Conservation (phyloP, 2,797 vertebrate genomes). For the Crenichthys baileyi region DNA sequence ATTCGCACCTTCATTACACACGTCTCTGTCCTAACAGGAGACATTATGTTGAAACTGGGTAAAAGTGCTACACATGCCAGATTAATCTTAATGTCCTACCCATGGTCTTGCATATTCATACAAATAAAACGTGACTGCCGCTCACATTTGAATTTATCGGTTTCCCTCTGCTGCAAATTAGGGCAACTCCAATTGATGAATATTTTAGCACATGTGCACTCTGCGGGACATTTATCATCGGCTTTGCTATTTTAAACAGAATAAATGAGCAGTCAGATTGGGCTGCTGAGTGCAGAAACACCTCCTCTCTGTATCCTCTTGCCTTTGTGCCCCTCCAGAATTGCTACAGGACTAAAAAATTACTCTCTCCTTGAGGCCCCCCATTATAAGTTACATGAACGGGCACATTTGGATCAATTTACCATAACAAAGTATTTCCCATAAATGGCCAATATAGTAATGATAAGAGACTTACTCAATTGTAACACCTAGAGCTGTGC, state of each 20-base stretch:
- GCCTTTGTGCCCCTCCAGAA: conserved; percentile 28
- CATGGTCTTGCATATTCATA: conserved; percentile 81
- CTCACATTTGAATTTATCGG: conserved; percentile 82
- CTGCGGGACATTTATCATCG: conserved; percentile 95
- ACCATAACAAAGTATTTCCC: background rate
- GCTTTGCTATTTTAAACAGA: conserved; percentile 94
- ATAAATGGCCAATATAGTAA: conserved; percentile 22
- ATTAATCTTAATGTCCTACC: conserved; percentile 82
- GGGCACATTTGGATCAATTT: conserved; percentile 24
- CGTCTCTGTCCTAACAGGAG: conserved; percentile 40
- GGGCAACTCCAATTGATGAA: conserved; percentile 91
- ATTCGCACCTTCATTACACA: conserved; percentile 48
- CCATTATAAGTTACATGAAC: conserved; percentile 17
- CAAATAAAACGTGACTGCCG: conserved; percentile 82
- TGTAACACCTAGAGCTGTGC: conserved; percentile 60
- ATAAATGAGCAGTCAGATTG: conserved; percentile 97
- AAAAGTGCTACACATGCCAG: conserved; percentile 61
- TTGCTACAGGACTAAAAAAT: conserved; percentile 52
- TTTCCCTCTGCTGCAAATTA: conserved; percentile 83
- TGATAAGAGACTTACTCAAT: conserved; percentile 28
- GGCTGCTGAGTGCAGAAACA: conserved; percentile 51
- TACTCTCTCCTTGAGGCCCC: conserved; percentile 37
- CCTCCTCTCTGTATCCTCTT: conserved; percentile 35
- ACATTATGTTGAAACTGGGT: conserved; percentile 63
- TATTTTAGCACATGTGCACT: conserved; percentile 99